phyloP scores from a whole-genome alignment of 2,888 invertebrate genomes.

The Nemapogon koenigi region DNA sequence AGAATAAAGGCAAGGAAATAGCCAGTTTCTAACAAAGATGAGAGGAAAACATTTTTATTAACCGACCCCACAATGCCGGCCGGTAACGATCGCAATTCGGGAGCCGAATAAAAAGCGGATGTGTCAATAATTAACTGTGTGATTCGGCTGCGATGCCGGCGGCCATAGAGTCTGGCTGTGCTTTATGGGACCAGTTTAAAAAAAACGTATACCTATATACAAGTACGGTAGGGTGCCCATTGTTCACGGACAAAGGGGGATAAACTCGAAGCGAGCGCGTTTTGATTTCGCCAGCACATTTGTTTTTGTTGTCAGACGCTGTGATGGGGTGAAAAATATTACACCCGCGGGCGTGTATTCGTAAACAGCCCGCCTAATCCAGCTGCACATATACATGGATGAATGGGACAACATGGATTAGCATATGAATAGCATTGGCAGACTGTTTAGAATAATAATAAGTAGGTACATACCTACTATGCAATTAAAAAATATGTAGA shows the following conservation, averaged over 20 bases:
- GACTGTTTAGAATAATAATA: too few species aligned
- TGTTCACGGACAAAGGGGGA: conserved; percentile 36
- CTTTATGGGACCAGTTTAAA: conserved; percentile 33
- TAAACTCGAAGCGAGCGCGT: conserved; percentile 7
- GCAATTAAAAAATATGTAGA: too few species aligned
- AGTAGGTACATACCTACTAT: too few species aligned
- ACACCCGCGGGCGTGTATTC: conserved; percentile 51
- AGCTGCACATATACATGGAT: conserved; percentile 3
- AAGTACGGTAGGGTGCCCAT: conserved; percentile 29
- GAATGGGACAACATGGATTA: too few species aligned
- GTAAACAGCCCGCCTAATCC: conserved; percentile 21
- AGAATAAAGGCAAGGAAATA: conserved; percentile 44
- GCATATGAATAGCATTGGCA: conserved; percentile 4
- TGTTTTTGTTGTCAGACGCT: conserved; percentile 17
- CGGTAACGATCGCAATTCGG: conserved; percentile 16
- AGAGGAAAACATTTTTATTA: conserved; percentile 39
- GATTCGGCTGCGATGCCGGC: conserved; percentile 46
- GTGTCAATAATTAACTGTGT: conserved; percentile 63
- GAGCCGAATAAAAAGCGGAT: conserved; percentile 50
- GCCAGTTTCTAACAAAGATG: conserved; percentile 32
- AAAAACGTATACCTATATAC: conserved; percentile 19
- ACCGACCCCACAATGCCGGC: conserved; percentile 33
- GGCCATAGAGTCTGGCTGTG: conserved; percentile 44
- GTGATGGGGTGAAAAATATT: conserved; percentile 56
- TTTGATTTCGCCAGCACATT: conserved; percentile 22